These are phyloP conservation scores for Drosophila formosana DNA, from an alignment of 2,888 invertebrate species.

Conservation along the genomic window DNA sequence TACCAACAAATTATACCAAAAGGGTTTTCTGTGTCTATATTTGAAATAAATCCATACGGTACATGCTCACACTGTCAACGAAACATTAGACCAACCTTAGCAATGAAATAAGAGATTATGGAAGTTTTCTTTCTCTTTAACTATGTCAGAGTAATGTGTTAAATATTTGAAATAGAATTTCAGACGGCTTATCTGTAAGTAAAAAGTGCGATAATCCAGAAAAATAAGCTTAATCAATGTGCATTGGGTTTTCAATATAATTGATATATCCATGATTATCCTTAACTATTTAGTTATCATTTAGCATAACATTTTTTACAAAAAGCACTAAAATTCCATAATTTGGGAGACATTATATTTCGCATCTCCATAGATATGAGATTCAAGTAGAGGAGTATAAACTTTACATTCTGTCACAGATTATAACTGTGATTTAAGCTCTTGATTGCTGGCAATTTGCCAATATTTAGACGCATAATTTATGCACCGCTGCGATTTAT, in stretches of 20 bases:
- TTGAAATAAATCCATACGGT: no score
- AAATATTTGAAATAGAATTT: conserved; percentile 1
- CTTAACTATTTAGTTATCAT: no score
- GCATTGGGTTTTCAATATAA: no score
- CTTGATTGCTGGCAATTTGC: conserved; percentile 57
- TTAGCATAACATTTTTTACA: no score
- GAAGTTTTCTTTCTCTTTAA: background rate
- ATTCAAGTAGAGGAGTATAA: background rate
- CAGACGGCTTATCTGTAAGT: background rate
- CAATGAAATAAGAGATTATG: conserved; percentile 4
- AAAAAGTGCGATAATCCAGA: no score
- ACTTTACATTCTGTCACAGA: conserved; percentile 28
- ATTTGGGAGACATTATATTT: no score
- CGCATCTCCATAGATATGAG: background rate
- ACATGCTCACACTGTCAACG: background rate
- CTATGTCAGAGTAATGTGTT: conserved; percentile 3
- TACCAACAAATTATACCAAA: no score
- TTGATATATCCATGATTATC: no score
- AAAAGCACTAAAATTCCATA: no score
- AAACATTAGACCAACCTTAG: background rate
- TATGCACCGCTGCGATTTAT: conserved; percentile 62
- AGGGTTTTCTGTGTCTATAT: no score
- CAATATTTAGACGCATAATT: conserved; percentile 61
- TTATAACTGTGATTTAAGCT: conserved; percentile 46
- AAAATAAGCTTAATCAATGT: no score